These are phyloP conservation scores for Pinctada fucata DNA, from an alignment of 2,888 invertebrate species.

Conservation along the genomic window DNA sequence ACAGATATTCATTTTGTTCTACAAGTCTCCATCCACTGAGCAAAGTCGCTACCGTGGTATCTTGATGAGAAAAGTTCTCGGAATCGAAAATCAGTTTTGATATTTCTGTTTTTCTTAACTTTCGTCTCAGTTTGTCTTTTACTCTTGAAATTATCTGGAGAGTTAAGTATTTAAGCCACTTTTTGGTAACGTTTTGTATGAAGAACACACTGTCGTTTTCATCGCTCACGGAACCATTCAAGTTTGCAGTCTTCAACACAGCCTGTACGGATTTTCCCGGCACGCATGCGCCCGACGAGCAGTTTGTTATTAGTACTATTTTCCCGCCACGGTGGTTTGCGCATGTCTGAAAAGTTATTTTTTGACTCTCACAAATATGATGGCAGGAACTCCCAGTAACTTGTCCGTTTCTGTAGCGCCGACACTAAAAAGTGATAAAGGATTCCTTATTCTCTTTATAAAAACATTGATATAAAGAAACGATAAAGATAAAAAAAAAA, in stretches of 20 bases:
- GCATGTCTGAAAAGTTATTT: constrained; percentile 80
- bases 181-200: too few relatives aligned
- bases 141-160: too few relatives aligned
- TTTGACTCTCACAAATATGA: constrained; percentile 78
- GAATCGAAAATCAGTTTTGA: too few relatives aligned
- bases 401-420: background rate
- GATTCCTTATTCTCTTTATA: too few relatives aligned
- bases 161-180: too few relatives aligned
- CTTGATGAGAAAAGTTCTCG: constrained; percentile 33
- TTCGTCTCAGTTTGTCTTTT: too few relatives aligned
- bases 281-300: constrained; percentile 36
- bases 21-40: constrained; percentile 80
- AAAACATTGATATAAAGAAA: too few relatives aligned
- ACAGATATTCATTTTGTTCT: constrained; percentile 84
- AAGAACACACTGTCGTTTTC: too few relatives aligned
- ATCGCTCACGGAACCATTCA: constrained; percentile 7
- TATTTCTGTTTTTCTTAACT: too few relatives aligned
- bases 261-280: constrained; percentile 39
- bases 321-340: constrained; percentile 82
- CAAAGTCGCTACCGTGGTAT: constrained; percentile 25
- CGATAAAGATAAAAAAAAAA: too few relatives aligned
- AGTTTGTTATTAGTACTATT: constrained; percentile 68
- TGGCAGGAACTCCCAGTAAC: background rate
- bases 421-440: background rate
- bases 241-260: constrained; percentile 52